These are phyloP conservation scores for Gasterosteus aculeatus DNA, from an alignment of 2,113 vertebrate genomes.

Conservation along the genomic window DNA sequence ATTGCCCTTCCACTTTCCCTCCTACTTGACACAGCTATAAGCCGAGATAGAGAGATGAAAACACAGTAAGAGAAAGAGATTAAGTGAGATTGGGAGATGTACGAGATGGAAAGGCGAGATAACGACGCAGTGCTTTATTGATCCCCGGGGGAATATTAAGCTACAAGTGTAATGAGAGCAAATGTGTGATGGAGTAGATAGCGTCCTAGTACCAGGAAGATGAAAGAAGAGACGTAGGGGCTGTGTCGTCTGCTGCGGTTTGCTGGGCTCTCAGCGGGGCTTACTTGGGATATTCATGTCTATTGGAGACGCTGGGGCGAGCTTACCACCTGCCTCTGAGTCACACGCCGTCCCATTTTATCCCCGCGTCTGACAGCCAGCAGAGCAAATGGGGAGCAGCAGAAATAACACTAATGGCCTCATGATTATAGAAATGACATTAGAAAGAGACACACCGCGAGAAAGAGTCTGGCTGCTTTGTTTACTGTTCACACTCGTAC, in stretches of 20 bases:
- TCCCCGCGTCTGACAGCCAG: constrained; percentile 40
- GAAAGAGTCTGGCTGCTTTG: constrained; percentile 37
- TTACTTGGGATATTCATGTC: constrained; percentile 44
- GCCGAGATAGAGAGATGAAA: constrained; percentile 63
- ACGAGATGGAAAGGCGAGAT: constrained; percentile 54
- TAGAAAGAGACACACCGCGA: constrained; percentile 3
- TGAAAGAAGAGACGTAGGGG: constrained; percentile 45
- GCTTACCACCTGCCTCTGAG: constrained; percentile 48
- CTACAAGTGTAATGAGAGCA: constrained; percentile 64
- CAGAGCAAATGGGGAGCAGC: constrained; percentile 47
- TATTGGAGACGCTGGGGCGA: constrained; percentile 27
- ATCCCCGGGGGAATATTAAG: constrained; percentile 73
- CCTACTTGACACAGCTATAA: constrained; percentile 59
- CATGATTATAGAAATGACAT: constrained; percentile 50
- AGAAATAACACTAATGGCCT: constrained; percentile 45
- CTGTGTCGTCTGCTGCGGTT: constrained; percentile 32
- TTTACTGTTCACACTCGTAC: constrained; percentile 43
- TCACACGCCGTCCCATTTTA: constrained; percentile 46
- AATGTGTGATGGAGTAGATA: constrained; percentile 64
- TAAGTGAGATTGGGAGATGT: constrained; percentile 61
- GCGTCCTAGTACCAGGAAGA: constrained; percentile 48
- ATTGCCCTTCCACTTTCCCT: constrained; percentile 56
- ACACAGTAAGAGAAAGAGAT: constrained; percentile 70
- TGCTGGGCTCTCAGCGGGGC: constrained; percentile 35
- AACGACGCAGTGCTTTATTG: constrained; percentile 63